Conservation (phyloP, 1,140 invertebrate species). For the Cherax destructor region DNA sequence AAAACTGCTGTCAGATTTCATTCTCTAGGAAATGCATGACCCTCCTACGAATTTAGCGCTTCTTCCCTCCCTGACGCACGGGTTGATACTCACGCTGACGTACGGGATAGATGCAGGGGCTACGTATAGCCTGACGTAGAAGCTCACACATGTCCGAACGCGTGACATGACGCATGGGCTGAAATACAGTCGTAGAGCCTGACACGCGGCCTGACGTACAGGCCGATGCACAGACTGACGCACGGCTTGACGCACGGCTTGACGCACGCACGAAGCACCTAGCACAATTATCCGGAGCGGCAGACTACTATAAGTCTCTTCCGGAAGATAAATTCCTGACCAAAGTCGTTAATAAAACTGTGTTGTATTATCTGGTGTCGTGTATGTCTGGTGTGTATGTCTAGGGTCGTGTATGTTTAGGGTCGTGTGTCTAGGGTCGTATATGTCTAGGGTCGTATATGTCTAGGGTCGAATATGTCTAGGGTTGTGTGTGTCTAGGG, state of each 20-base stretch:
- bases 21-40: too few species aligned
- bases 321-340: neutral
- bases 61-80: too few species aligned
- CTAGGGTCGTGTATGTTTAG: neutral
- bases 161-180: too few species aligned
- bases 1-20: too few species aligned
- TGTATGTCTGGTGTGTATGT: neutral
- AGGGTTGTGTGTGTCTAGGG: neutral
- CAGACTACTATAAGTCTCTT: neutral
- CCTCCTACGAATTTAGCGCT: too few species aligned
- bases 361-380: neutral
- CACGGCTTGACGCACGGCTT: neutral
- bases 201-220: too few species aligned
- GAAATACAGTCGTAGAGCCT: too few species aligned
- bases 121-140: too few species aligned
- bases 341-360: neutral
- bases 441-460: neutral
- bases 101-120: too few species aligned
- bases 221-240: too few species aligned
- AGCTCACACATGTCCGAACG: too few species aligned
- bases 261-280: neutral
- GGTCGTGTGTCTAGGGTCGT: neutral
- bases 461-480: neutral
- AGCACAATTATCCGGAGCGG: neutral
- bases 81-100: too few species aligned